Evolutionary conservation across 2,113 vertebrate species (phyloP).

Genomic region (Chaenocephalus aceratus): DNA sequence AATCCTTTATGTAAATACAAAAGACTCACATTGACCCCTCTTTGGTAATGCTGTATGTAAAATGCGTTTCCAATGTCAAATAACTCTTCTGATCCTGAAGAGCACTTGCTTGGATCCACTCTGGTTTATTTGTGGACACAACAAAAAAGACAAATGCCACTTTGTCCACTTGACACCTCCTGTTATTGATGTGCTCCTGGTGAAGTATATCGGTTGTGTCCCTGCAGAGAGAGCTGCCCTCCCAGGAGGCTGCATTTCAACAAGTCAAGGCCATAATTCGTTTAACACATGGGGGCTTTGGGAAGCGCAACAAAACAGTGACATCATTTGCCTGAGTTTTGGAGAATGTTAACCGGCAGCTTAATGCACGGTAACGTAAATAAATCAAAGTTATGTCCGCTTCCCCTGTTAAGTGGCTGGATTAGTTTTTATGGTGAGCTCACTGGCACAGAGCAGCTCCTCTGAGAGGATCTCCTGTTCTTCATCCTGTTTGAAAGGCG

Average conservation of each 20-base stretch:
- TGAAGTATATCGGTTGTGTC: constrained; percentile 44
- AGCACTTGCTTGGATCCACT: constrained; percentile 13
- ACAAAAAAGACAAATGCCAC: constrained; percentile 36
- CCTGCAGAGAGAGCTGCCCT: constrained; percentile 54
- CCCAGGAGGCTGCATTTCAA: constrained; percentile 75
- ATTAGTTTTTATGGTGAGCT: constrained; percentile 73
- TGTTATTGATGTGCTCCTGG: constrained; percentile 64
- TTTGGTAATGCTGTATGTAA: background rate
- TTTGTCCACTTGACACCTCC: constrained; percentile 53
- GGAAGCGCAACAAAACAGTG: constrained; percentile 72
- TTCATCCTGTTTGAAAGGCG: constrained; percentile 63
- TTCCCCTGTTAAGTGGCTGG: constrained; percentile 68
- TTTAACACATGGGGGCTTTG: constrained; percentile 79
- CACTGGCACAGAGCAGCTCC: constrained; percentile 50
- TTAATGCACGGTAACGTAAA: constrained; percentile 77
- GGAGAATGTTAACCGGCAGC: constrained; percentile 74
- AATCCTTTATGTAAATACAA: constrained; percentile 3
- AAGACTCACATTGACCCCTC: too few species aligned
- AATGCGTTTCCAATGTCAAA: constrained; percentile 8
- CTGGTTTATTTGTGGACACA: constrained; percentile 15
- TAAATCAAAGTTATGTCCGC: constrained; percentile 76
- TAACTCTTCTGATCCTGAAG: background rate
- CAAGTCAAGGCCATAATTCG: constrained; percentile 79
- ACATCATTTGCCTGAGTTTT: constrained; percentile 75
- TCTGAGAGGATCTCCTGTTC: constrained; percentile 49